These are phyloP conservation scores for Diachrysia chrysitis DNA, from an alignment of 2,888 invertebrate genomes.

Conservation along the genomic window DNA sequence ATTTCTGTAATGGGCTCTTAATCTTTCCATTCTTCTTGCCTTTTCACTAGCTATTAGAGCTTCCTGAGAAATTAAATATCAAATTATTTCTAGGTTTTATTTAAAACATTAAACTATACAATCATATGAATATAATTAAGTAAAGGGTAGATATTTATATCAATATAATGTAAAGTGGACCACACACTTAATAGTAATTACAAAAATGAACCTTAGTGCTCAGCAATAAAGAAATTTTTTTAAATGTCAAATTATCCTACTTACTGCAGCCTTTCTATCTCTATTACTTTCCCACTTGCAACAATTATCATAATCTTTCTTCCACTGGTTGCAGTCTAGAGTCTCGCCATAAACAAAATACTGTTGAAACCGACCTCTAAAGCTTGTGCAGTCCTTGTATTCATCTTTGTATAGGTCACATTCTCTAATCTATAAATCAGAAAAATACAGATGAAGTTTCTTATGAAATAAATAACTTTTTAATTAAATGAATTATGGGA, in stretches of 20 bases:
- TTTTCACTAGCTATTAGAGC: conserved; percentile 93
- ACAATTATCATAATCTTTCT: conserved; percentile 93
- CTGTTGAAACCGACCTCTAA: conserved; percentile 94
- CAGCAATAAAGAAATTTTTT: background rate
- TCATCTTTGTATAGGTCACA: conserved; percentile 95
- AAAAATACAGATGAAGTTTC: background rate
- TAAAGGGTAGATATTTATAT: too few species aligned
- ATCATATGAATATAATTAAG: too few species aligned
- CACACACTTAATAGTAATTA: too few species aligned
- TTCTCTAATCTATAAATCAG: conserved; percentile 91
- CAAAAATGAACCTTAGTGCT: background rate
- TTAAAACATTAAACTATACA: too few species aligned
- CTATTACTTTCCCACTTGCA: conserved; percentile 90
- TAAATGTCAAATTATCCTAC: conserved; percentile 62
- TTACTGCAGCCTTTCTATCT: conserved; percentile 92
- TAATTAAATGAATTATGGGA: background rate
- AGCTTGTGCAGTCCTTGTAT: conserved; percentile 93
- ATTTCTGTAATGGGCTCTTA: conserved; percentile 92
- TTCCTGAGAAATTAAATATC: conserved; percentile 77
- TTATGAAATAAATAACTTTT: too few species aligned
- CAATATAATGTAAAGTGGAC: too few species aligned
- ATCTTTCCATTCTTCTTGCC: conserved; percentile 89
- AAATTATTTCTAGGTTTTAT: too few species aligned
- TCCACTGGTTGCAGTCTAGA: conserved; percentile 94
- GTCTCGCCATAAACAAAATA: conserved; percentile 94